Evolutionary conservation across 30 jellyfish, hydroid and myxozoan genomes (phyloP).

Genomic region (Aurelia sp.): DNA sequence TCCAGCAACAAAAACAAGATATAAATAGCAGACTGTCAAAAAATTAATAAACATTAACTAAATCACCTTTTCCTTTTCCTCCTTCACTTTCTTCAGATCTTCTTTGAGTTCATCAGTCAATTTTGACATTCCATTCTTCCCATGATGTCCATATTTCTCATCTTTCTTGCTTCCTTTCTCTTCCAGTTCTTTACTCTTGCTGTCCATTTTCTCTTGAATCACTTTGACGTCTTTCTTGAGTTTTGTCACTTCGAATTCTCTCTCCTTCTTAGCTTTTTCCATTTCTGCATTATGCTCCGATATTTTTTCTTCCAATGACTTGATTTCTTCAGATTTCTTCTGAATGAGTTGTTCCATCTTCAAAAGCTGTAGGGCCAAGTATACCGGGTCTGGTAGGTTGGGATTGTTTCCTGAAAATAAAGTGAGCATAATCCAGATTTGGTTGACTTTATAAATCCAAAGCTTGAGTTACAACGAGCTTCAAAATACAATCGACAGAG

Average conservation of each 20-base stretch:
- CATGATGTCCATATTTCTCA: constrained; percentile 48
- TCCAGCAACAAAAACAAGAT: too few relatives aligned
- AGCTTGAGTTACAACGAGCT: too few relatives aligned
- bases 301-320: constrained; percentile 24
- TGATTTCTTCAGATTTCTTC: constrained; percentile 50
- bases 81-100: constrained; percentile 59
- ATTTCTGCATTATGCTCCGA: constrained; percentile 45
- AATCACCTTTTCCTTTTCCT: constrained; percentile 69
- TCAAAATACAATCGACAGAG: too few relatives aligned
- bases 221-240: constrained; percentile 68
- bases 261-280: constrained; percentile 71
- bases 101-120: constrained; percentile 69
- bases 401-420: constrained; percentile 38
- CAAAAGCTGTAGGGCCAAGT: constrained; percentile 64
- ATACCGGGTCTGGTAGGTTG: constrained; percentile 86
- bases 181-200: constrained; percentile 64
- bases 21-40: too few relatives aligned
- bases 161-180: constrained; percentile 41
- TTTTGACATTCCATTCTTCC: constrained; percentile 55
- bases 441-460: too few relatives aligned
- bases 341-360: constrained; percentile 71
- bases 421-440: too few relatives aligned
- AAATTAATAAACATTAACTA: neutral
- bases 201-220: constrained; percentile 78
- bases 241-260: constrained; percentile 73